Evolutionary conservation across 23 tunicate genomes (phyloP).

Genomic region (Halocynthia aurantium): DNA sequence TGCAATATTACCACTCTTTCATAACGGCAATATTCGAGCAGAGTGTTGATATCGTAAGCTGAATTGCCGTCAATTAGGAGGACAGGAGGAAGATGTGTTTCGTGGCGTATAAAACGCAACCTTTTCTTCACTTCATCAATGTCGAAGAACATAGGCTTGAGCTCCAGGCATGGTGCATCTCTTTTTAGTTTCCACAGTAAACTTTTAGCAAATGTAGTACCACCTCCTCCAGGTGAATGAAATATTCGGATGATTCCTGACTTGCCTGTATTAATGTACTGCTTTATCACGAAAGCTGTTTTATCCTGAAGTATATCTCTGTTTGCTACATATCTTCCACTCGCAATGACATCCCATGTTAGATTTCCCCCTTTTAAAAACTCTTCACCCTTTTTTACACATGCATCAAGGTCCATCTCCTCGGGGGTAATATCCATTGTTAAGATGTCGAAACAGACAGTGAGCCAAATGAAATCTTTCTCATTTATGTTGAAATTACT

Average conservation of each 20-base stretch:
- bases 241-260: slow-evolving; percentile 16
- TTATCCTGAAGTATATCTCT: slow-evolving; percentile 11
- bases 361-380: slow-evolving; percentile 25
- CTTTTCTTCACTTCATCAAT: slow-evolving; percentile 17
- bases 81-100: slow-evolving; percentile 38
- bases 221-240: slow-evolving; percentile 75
- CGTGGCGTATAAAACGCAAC: slow-evolving; percentile 12
- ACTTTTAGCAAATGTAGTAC: slow-evolving; percentile 55
- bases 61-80: slow-evolving; percentile 43
- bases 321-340: slow-evolving; percentile 18
- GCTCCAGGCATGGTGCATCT: slow-evolving; percentile 39
- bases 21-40: slow-evolving; percentile 11
- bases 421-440: background rate
- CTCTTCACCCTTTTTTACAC: slow-evolving; percentile 33
- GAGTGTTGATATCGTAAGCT: slow-evolving; percentile 35
- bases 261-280: slow-evolving; percentile 16
- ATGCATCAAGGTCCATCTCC: background rate
- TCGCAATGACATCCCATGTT: slow-evolving; percentile 31
- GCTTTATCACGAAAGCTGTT: background rate
- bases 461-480: too few relatives aligned
- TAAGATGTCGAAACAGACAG: background rate
- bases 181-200: slow-evolving; percentile 29
- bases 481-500: slow-evolving; percentile 1
- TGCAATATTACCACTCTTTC: slow-evolving; percentile 42
- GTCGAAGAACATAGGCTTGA: slow-evolving; percentile 2